These are phyloP conservation scores for Galbula dea DNA, from an alignment of 2,113 vertebrate species.

Conservation along the genomic window DNA sequence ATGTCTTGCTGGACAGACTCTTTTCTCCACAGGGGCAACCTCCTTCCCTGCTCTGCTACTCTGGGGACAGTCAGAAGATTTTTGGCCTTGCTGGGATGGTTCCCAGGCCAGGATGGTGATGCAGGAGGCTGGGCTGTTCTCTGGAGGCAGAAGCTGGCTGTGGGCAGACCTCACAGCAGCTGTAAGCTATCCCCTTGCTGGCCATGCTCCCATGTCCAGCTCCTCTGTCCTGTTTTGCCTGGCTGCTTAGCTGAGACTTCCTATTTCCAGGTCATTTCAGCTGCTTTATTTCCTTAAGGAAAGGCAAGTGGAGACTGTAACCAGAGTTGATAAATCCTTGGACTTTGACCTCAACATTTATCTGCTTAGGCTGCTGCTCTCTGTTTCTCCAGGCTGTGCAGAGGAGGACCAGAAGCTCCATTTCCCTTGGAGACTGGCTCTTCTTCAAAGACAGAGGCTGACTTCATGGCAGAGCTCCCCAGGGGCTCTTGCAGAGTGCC, in stretches of 20 bases:
- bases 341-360: background rate
- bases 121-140: background rate
- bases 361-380: background rate
- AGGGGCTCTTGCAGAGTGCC: background rate
- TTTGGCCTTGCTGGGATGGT: background rate
- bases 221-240: background rate
- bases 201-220: background rate
- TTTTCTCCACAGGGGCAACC: background rate
- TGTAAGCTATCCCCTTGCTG: background rate
- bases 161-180: background rate
- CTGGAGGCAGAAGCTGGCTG: background rate
- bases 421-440: background rate
- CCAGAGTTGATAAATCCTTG: background rate
- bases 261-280: background rate
- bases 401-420: background rate
- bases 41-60: background rate
- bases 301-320: background rate
- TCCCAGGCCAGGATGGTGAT: too few relatives aligned
- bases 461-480: background rate
- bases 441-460: background rate
- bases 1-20: background rate
- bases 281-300: background rate
- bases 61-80: background rate
- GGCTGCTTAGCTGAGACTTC: background rate
- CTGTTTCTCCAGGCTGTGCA: background rate